These are phyloP conservation scores for Malurus splendens DNA, from an alignment of 2,797 vertebrate genomes.

Conservation along the genomic window DNA sequence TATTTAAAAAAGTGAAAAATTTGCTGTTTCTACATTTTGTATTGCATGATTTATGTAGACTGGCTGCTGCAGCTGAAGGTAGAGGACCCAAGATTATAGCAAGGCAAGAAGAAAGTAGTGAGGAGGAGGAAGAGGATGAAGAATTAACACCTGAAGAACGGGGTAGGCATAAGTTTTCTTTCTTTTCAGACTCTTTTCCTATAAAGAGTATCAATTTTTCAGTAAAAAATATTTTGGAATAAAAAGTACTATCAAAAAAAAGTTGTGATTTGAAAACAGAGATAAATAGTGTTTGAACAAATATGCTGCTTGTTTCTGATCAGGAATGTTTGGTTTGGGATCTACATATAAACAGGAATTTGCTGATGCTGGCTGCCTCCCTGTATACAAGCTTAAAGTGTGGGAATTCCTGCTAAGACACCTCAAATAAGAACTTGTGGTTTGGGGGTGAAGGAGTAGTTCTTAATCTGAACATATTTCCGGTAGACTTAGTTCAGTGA, in stretches of 20 bases:
- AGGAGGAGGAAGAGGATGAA: slow-evolving; percentile 90
- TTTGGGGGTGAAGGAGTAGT: background rate
- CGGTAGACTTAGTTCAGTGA: background rate
- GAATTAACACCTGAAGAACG: slow-evolving; percentile 88
- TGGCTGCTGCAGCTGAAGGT: slow-evolving; percentile 85
- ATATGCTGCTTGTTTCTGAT: background rate
- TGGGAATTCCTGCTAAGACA: background rate
- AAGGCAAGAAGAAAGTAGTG: slow-evolving; percentile 82
- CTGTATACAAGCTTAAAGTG: background rate
- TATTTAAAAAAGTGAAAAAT: background rate
- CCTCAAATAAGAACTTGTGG: background rate
- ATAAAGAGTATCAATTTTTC: background rate
- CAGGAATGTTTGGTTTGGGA: background rate
- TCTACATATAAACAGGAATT: background rate
- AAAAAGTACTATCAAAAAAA: background rate
- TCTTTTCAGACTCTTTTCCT: background rate
- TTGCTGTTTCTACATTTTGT: background rate
- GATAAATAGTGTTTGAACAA: background rate
- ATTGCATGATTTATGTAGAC: slow-evolving; percentile 65
- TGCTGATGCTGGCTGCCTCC: background rate
- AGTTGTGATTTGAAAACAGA: background rate
- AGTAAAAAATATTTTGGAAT: background rate
- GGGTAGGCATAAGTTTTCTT: slow-evolving; percentile 68
- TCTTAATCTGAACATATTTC: background rate
- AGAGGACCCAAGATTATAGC: slow-evolving; percentile 75